phyloP scores from a whole-genome alignment of 2,888 invertebrate species.

The Ernsta delagoae region DNA sequence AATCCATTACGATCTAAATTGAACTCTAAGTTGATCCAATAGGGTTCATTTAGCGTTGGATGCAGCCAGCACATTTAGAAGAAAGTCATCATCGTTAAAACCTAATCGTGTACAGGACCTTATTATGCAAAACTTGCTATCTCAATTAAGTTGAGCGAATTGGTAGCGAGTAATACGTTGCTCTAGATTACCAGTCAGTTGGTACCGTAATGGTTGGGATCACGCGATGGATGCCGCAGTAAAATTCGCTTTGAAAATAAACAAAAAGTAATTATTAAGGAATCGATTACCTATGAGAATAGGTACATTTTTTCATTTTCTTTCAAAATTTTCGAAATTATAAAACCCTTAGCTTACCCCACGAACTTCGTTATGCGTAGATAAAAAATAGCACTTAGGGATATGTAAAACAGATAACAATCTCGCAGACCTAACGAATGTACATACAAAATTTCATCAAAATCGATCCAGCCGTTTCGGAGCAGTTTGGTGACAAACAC shows the following conservation, averaged over 20 bases:
- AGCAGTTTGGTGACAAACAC: no score
- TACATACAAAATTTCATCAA: no score
- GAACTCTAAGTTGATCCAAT: slow-evolving; percentile 38
- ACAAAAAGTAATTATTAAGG: no score
- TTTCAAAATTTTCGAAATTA: no score
- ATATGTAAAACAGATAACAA: no score
- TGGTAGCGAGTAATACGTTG: slow-evolving; percentile 28
- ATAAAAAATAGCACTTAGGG: no score
- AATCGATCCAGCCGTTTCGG: no score
- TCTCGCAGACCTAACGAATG: no score
- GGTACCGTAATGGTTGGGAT: neutral
- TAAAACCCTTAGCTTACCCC: no score
- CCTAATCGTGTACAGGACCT: slow-evolving; percentile 75
- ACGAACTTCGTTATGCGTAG: no score
- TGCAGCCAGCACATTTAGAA: slow-evolving; percentile 43
- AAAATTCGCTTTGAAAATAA: neutral
- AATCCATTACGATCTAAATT: slow-evolving; percentile 38
- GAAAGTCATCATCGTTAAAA: slow-evolving; percentile 77
- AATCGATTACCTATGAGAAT: no score
- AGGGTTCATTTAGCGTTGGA: slow-evolving; percentile 46
- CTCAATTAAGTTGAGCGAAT: slow-evolving; percentile 53
- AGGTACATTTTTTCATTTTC: no score
- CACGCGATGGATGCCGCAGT: slow-evolving; percentile 6
- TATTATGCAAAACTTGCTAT: slow-evolving; percentile 70
- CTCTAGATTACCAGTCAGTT: slow-evolving; percentile 13